These are phyloP conservation scores for Taenaris catops DNA, from an alignment of 2,888 invertebrate genomes.

Conservation along the genomic window DNA sequence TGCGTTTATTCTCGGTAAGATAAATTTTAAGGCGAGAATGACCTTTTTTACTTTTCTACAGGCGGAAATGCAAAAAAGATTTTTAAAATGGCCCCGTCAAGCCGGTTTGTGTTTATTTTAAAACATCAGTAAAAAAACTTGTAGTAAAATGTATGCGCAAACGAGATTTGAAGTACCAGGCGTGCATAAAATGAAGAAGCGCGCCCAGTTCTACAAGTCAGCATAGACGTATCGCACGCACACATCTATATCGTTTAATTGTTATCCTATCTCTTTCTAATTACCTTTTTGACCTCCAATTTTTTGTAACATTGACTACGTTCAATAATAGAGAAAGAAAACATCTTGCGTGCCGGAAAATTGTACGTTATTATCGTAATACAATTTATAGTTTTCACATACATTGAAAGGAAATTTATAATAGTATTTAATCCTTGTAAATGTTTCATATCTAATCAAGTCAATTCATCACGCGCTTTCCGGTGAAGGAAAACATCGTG, in stretches of 20 bases:
- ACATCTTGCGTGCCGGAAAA: too few species aligned
- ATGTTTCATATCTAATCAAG: constrained; percentile 33
- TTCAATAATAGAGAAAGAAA: too few species aligned
- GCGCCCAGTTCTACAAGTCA: constrained; percentile 44
- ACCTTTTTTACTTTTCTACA: constrained; percentile 65
- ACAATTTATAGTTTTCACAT: not conserved
- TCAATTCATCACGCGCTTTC: too few species aligned
- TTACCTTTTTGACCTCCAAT: constrained; percentile 34
- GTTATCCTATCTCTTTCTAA: constrained; percentile 53
- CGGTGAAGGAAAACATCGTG: too few species aligned
- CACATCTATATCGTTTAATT: constrained; percentile 45
- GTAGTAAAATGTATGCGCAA: constrained; percentile 74
- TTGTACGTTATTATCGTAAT: too few species aligned
- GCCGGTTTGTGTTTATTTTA: constrained; percentile 67
- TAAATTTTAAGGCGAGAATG: constrained; percentile 58
- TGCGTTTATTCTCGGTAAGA: constrained; percentile 32
- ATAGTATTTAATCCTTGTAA: constrained; percentile 21
- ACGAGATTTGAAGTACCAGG: constrained; percentile 70
- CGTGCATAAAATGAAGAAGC: constrained; percentile 49
- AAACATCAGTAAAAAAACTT: constrained; percentile 60
- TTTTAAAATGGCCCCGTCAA: constrained; percentile 60
- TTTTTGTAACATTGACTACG: constrained; percentile 1
- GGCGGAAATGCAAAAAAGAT: constrained; percentile 69
- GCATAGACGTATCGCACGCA: constrained; percentile 48
- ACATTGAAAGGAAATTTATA: constrained; percentile 18